These are phyloP conservation scores for Patella ulyssiponensis DNA, from an alignment of 2,888 invertebrate species.

Conservation along the genomic window DNA sequence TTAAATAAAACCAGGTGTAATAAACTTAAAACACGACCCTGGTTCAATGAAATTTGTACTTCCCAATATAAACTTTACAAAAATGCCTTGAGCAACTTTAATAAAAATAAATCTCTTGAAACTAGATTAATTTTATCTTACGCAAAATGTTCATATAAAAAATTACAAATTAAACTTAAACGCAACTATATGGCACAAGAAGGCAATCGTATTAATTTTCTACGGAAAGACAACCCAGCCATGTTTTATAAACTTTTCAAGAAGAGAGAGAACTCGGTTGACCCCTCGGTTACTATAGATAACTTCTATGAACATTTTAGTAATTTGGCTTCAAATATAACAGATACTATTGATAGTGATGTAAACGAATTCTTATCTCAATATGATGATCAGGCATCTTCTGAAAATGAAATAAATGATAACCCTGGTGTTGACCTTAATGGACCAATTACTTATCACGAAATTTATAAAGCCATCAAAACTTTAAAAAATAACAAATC, in stretches of 20 bases:
- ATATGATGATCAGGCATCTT: background rate
- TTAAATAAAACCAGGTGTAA: background rate
- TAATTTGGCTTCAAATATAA: background rate
- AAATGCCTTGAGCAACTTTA: background rate
- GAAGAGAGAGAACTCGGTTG: background rate
- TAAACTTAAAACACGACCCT: background rate
- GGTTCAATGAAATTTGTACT: background rate
- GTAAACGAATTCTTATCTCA: background rate
- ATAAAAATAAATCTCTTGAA: background rate
- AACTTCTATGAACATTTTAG: slow-evolving; percentile 1
- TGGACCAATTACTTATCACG: slow-evolving; percentile 7
- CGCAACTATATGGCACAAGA: background rate
- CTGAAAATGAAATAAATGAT: background rate
- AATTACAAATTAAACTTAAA: background rate
- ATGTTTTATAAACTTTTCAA: background rate
- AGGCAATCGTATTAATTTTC: background rate
- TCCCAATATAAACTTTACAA: background rate
- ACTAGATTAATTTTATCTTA: background rate
- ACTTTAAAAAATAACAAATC: slow-evolving; percentile 21
- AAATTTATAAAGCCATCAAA: slow-evolving; percentile 18
- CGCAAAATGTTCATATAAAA: background rate
- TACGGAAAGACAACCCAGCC: background rate
- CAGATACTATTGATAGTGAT: background rate
- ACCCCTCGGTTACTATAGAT: background rate
- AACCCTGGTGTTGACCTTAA: slow-evolving; percentile 10